Conservation (phyloP, 2,888 invertebrate species). For the Heliconius ethilla region DNA sequence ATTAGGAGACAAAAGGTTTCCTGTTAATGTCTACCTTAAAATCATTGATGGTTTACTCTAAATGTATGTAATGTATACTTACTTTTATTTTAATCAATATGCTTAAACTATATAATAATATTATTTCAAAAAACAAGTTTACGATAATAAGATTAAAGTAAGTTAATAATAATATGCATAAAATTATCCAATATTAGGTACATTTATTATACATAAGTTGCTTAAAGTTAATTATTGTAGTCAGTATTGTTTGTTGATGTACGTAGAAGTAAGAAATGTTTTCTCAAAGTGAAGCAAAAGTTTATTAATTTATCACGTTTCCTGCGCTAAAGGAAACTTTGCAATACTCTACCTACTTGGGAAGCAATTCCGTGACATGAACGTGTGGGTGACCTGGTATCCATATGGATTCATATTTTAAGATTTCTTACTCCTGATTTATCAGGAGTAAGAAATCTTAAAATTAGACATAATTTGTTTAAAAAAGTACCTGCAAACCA, state of each 20-base stretch:
- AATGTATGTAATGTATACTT: too few relatives aligned
- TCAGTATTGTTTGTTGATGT: conserved; percentile 15
- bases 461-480: neutral
- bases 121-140: too few relatives aligned
- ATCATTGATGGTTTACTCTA: too few relatives aligned
- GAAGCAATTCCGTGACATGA: conserved; percentile 38
- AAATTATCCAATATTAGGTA: neutral
- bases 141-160: too few relatives aligned
- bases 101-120: too few relatives aligned
- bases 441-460: neutral
- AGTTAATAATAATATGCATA: too few relatives aligned
- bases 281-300: conserved; percentile 35
- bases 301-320: conserved; percentile 44
- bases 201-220: neutral
- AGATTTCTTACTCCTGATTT: too few relatives aligned
- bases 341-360: conserved; percentile 19
- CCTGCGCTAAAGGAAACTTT: conserved; percentile 39
- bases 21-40: too few relatives aligned
- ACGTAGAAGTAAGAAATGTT: conserved; percentile 28
- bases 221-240: conserved; percentile 5
- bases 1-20: too few relatives aligned
- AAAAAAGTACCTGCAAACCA: too few relatives aligned
- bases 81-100: too few relatives aligned
- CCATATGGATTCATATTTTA: conserved; percentile 15
- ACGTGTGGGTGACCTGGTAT: conserved; percentile 33